Evolutionary conservation across 2,113 vertebrate genomes (phyloP).

Genomic region (Arvicanthis niloticus): DNA sequence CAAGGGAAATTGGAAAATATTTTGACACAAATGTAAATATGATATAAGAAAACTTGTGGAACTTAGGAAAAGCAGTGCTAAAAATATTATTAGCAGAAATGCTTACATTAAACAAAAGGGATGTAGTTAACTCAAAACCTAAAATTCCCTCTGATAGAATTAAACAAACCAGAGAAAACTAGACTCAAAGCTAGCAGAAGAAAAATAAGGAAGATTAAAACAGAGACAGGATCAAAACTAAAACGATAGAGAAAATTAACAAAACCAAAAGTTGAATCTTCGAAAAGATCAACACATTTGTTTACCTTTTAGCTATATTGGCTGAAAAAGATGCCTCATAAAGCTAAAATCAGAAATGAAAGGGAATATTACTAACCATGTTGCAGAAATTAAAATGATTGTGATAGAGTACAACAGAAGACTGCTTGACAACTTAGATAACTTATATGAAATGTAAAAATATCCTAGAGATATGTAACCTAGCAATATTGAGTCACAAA

Average conservation of each 20-base stretch:
- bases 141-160: background rate
- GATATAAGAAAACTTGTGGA: background rate
- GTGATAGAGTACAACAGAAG: background rate
- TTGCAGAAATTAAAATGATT: background rate
- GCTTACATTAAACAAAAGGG: background rate
- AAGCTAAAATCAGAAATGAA: background rate
- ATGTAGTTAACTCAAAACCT: background rate
- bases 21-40: slow-evolving; percentile 27
- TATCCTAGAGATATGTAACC: background rate
- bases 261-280: background rate
- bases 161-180: background rate
- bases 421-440: background rate
- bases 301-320: background rate
- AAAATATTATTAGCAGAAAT: background rate
- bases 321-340: background rate
- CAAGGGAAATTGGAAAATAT: background rate
- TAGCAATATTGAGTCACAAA: background rate
- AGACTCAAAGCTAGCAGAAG: background rate
- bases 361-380: background rate
- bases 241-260: background rate
- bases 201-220: background rate
- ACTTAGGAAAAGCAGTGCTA: background rate
- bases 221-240: background rate
- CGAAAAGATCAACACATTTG: background rate
- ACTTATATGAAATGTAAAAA: background rate